These are phyloP conservation scores for Sardina pilchardus DNA, from an alignment of 2,113 vertebrate genomes.

Conservation along the genomic window DNA sequence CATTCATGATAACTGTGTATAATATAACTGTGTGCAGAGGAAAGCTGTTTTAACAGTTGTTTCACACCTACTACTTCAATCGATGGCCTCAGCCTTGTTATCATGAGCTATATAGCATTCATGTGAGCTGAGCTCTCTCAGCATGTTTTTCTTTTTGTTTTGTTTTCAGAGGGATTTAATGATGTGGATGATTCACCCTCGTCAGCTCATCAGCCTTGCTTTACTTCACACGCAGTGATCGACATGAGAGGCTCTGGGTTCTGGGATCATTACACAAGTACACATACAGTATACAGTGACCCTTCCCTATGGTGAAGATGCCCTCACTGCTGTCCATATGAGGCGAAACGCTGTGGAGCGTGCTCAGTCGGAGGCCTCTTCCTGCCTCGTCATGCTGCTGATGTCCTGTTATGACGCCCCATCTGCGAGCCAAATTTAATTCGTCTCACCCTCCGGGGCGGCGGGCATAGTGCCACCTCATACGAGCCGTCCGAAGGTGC, in stretches of 20 bases:
- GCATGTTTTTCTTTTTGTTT: too few species aligned
- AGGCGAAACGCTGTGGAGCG: background rate
- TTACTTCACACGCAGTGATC: background rate
- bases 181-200: background rate
- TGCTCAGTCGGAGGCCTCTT: background rate
- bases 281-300: background rate
- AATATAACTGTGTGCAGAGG: too few species aligned
- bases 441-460: background rate
- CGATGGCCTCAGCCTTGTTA: too few species aligned
- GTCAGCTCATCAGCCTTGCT: background rate
- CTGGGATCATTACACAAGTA: background rate
- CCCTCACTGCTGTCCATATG: too few species aligned
- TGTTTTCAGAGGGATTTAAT: background rate
- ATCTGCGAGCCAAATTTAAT: slow-evolving; percentile 28
- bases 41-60: too few species aligned
- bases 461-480: slow-evolving; percentile 19
- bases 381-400: background rate
- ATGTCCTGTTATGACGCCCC: slow-evolving; percentile 1
- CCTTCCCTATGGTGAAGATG: background rate
- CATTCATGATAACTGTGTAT: background rate
- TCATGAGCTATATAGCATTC: background rate
- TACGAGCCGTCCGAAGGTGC: background rate
- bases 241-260: background rate
- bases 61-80: too few species aligned
- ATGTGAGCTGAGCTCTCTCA: too few species aligned